Evolutionary conservation across 1,140 invertebrate genomes (phyloP).

Genomic region (Atta colombica): DNA sequence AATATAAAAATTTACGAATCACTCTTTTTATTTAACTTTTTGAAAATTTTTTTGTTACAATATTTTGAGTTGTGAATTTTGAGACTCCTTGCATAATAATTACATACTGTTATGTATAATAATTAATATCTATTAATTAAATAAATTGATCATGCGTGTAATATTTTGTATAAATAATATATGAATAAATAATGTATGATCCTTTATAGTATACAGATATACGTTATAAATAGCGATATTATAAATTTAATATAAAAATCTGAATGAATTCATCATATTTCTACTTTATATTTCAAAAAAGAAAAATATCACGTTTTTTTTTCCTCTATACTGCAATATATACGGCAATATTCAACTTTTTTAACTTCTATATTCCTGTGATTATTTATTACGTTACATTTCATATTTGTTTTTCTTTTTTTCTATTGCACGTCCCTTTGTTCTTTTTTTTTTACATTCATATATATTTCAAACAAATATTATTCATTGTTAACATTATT

Average conservation of each 20-base stretch:
- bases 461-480: slow-evolving; percentile 7
- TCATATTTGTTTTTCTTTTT: background rate
- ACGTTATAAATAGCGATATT: too few relatives aligned
- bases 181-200: slow-evolving; percentile 8
- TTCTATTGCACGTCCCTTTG: background rate
- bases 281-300: background rate
- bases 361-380: background rate
- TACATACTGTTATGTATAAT: background rate
- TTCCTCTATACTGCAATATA: too few relatives aligned
- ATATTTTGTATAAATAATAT: background rate
- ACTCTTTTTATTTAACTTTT: too few relatives aligned
- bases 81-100: too few relatives aligned
- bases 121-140: background rate
- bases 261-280: background rate
- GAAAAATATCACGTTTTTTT: background rate
- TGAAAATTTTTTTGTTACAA: too few relatives aligned
- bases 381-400: slow-evolving; percentile 51
- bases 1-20: too few relatives aligned
- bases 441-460: background rate
- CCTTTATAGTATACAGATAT: background rate
- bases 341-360: slow-evolving; percentile 6
- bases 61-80: too few relatives aligned
- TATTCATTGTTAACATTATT: slow-evolving; percentile 32
- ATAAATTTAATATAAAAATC: slow-evolving; percentile 10
- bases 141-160: background rate